Conservation (phyloP, 2,113 vertebrate species). For the Ariopsis seemanni region DNA sequence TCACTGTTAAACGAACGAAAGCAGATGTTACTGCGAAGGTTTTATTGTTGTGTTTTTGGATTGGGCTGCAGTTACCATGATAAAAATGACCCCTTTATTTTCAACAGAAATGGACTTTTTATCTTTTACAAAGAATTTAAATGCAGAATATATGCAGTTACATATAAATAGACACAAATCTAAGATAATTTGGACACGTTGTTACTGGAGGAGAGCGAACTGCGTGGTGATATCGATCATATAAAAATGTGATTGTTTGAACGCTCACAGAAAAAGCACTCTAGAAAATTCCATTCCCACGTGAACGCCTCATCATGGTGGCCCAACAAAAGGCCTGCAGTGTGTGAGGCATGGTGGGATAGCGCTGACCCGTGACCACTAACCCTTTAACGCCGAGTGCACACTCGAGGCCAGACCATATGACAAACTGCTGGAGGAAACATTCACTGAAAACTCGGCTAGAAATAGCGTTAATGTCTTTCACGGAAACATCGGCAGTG, state of each 20-base stretch:
- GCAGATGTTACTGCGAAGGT: neutral
- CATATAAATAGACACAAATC: neutral
- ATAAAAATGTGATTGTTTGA: neutral
- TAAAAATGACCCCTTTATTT: neutral
- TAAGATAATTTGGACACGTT: neutral
- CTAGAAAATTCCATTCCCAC: neutral
- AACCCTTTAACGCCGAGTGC: neutral
- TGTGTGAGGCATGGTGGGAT: conserved; percentile 11
- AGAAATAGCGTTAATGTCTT: neutral
- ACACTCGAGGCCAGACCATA: neutral
- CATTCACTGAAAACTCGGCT: neutral
- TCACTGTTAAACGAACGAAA: neutral
- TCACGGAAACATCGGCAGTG: neutral
- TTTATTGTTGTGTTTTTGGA: neutral
- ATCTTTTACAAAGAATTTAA: neutral
- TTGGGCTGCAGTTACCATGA: neutral
- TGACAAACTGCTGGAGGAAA: neutral
- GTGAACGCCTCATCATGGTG: neutral
- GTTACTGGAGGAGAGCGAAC: neutral
- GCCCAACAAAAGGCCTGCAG: conserved; percentile 5
- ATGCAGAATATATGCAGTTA: neutral
- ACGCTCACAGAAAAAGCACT: neutral
- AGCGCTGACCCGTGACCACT: conserved; percentile 7
- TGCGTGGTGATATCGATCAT: neutral
- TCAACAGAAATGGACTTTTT: neutral